These are phyloP conservation scores for Machaerirhynchus nigripectus DNA, from an alignment of 2,113 vertebrate species.

Conservation along the genomic window DNA sequence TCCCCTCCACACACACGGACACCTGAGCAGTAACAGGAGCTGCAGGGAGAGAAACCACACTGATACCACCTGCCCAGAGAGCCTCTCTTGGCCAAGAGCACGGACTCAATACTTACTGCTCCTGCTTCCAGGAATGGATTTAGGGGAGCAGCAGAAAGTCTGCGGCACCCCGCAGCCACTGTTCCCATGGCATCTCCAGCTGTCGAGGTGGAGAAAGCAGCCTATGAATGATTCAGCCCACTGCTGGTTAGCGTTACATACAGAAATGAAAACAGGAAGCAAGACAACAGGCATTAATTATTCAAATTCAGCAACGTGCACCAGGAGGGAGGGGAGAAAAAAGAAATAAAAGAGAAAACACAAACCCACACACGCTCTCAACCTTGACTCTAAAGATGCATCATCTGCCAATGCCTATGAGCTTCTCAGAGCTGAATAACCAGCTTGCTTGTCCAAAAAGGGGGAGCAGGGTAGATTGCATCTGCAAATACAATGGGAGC, in stretches of 20 bases:
- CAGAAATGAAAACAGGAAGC: slow-evolving; percentile 62
- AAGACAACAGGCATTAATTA: slow-evolving; percentile 60
- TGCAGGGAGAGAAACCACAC: not conserved
- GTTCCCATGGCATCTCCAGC: slow-evolving; percentile 28
- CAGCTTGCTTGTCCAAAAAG: not conserved
- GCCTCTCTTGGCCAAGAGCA: not conserved
- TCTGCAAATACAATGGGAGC: not conserved
- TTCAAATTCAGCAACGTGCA: slow-evolving; percentile 39
- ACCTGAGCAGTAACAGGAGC: not conserved
- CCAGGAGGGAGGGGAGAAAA: not conserved
- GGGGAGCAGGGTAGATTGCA: not conserved
- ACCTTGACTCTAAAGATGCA: not conserved
- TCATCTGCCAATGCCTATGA: not conserved
- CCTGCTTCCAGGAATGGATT: not conserved
- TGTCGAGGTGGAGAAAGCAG: not conserved
- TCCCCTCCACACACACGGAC: not conserved
- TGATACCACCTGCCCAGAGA: not conserved
- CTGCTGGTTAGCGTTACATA: slow-evolving; percentile 44
- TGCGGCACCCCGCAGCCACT: not conserved
- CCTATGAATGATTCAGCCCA: slow-evolving; percentile 66
- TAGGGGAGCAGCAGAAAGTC: not conserved
- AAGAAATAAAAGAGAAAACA: not conserved
- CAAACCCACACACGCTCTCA: not conserved
- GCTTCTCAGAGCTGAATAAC: not conserved
- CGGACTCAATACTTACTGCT: not conserved